Evolutionary conservation across 1,140 invertebrate genomes (phyloP).

Genomic region (Drosophila dunni): DNA sequence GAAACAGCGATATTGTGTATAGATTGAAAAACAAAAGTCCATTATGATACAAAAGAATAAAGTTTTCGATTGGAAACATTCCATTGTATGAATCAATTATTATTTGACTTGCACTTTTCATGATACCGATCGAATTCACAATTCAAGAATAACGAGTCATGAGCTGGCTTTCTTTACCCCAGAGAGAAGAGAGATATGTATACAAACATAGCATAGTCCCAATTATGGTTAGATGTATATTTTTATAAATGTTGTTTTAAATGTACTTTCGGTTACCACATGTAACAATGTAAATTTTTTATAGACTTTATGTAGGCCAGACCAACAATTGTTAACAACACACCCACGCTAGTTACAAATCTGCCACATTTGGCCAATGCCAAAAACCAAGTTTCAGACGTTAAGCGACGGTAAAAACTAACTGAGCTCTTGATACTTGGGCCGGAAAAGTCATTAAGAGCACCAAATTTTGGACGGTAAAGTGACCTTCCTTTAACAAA

Average conservation of each 20-base stretch:
- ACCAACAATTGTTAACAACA: constrained; percentile 33
- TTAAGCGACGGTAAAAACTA: constrained; percentile 22
- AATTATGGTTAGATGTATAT: constrained; percentile 4
- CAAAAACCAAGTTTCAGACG: constrained; percentile 8
- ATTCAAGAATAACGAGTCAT: neutral
- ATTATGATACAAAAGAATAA: constrained; percentile 27
- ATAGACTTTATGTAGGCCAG: constrained; percentile 25
- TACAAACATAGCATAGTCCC: neutral
- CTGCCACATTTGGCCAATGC: constrained; percentile 50
- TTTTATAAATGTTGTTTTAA: neutral
- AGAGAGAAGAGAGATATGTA: neutral
- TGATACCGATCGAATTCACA: neutral
- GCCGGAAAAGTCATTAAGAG: constrained; percentile 46
- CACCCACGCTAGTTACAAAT: constrained; percentile 35
- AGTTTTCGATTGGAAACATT: constrained; percentile 23
- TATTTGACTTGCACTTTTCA: constrained; percentile 16
- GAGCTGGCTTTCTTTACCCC: constrained; percentile 11
- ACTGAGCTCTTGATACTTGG: constrained; percentile 16
- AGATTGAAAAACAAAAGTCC: constrained; percentile 29
- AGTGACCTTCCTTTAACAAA: constrained; percentile 27
- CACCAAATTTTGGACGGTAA: constrained; percentile 29
- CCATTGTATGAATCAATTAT: constrained; percentile 20
- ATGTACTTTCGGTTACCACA: neutral
- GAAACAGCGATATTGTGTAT: neutral
- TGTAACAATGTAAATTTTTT: constrained; percentile 22